Percentiles rank a stretch among this genome's conserved stretches.
phyloP scores from a whole-genome alignment of 2,888 invertebrate genomes.

The Microctonus hyperodae region DNA sequence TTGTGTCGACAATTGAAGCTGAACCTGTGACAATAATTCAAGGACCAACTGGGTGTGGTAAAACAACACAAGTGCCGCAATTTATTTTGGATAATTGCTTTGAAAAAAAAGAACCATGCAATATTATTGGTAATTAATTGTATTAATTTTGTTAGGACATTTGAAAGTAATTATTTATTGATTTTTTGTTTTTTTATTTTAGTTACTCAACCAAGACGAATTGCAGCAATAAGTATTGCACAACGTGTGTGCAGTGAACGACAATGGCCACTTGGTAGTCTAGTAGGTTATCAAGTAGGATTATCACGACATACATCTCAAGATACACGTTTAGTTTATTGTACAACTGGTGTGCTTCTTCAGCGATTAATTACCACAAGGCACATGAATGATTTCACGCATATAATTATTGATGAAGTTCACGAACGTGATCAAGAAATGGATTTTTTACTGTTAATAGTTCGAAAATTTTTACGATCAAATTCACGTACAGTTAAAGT shows the following conservation, averaged over 20 bases:
- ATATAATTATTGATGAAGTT: constrained; percentile 92
- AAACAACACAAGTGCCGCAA: constrained; percentile 88
- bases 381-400: constrained; percentile 80
- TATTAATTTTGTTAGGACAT: not conserved
- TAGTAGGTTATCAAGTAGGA: constrained; percentile 91
- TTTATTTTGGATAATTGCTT: constrained; percentile 85
- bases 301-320: constrained; percentile 68
- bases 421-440: constrained; percentile 93
- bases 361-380: constrained; percentile 77
- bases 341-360: constrained; percentile 88
- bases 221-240: constrained; percentile 92
- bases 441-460: constrained; percentile 86
- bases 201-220: constrained; percentile 92
- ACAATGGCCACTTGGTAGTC: constrained; percentile 79
- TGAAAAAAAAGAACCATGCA: constrained; percentile 72
- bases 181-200: too few species aligned
- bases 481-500: constrained; percentile 74
- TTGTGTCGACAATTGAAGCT: constrained; percentile 72
- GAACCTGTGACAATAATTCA: constrained; percentile 84
- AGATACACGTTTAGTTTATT: constrained; percentile 83
- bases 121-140: constrained; percentile 70
- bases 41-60: constrained; percentile 95
- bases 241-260: constrained; percentile 84
- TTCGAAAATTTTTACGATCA: constrained; percentile 77
- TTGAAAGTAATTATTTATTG: not conserved